Percentiles rank a stretch among this genome's conserved stretches.
Conservation (phyloP, 2,797 vertebrate species). For the Brotula barbata region DNA sequence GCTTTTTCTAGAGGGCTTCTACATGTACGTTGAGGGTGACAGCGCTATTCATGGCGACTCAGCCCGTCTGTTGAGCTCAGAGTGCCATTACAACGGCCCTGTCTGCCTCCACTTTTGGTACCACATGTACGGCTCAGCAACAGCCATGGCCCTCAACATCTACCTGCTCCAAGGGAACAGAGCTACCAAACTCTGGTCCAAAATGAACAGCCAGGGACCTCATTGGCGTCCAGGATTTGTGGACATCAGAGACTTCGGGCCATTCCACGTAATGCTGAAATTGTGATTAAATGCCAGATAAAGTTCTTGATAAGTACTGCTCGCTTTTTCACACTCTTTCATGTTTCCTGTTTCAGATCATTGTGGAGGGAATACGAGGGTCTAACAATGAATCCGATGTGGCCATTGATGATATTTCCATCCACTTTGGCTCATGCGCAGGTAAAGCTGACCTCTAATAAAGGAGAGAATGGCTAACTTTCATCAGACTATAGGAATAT, state of each 20-base stretch:
- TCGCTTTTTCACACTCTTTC: background rate
- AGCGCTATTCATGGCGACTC: slow-evolving; percentile 66
- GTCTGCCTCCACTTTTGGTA: slow-evolving; percentile 86
- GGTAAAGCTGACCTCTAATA: slow-evolving; percentile 56
- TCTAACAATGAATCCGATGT: slow-evolving; percentile 76
- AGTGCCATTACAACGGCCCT: slow-evolving; percentile 68
- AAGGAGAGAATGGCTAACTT: background rate
- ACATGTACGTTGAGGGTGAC: slow-evolving; percentile 78
- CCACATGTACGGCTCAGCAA: slow-evolving; percentile 79
- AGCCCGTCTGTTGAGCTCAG: slow-evolving; percentile 75
- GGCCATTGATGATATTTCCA: slow-evolving; percentile 82
- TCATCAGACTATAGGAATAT: background rate
- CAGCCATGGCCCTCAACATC: slow-evolving; percentile 75
- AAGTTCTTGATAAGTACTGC: background rate
- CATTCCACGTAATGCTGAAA: slow-evolving; percentile 69
- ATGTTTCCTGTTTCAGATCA: slow-evolving; percentile 69
- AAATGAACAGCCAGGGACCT: slow-evolving; percentile 69
- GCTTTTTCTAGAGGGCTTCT: slow-evolving; percentile 72
- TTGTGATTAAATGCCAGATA: background rate
- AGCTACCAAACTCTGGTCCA: slow-evolving; percentile 70
- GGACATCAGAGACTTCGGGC: slow-evolving; percentile 58
- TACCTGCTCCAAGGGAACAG: slow-evolving; percentile 55
- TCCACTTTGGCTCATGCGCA: slow-evolving; percentile 74
- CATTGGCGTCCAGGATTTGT: slow-evolving; percentile 71
- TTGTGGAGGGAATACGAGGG: slow-evolving; percentile 82